Evolutionary conservation across 2,797 vertebrate species (phyloP).

Genomic region (Margarornis squamiger): DNA sequence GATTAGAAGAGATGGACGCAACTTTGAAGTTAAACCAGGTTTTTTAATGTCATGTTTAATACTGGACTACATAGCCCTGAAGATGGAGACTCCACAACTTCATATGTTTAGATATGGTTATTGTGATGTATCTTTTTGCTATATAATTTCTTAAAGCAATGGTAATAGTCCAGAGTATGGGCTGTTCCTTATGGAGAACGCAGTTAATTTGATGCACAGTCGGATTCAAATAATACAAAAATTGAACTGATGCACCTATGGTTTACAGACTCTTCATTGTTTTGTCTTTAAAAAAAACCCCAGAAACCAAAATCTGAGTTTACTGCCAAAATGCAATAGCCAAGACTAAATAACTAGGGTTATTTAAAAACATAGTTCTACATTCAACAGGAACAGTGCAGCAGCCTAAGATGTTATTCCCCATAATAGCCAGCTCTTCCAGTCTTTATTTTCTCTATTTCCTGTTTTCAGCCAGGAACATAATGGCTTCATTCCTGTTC

Average conservation of each 20-base stretch:
- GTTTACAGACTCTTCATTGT: not conserved
- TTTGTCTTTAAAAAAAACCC: not conserved
- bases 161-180: slow-evolving; percentile 2
- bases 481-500: not conserved
- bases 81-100: not conserved
- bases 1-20: not conserved
- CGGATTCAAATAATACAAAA: slow-evolving; percentile 36
- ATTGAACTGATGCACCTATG: not conserved
- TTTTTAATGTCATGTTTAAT: not conserved
- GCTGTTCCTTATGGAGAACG: slow-evolving; percentile 68
- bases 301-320: not conserved
- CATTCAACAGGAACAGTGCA: not conserved
- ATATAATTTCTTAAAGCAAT: not conserved
- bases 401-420: not conserved
- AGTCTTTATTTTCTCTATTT: slow-evolving; percentile 1
- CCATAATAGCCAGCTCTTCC: not conserved
- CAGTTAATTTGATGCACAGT: slow-evolving; percentile 48
- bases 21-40: not conserved
- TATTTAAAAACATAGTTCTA: not conserved
- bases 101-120: not conserved
- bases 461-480: not conserved
- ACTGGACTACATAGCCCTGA: not conserved
- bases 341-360: not conserved
- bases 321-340: not conserved
- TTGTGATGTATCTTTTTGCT: not conserved